phyloP scores from a whole-genome alignment of 2,113 vertebrate species.

The Hepsetus odoe region DNA sequence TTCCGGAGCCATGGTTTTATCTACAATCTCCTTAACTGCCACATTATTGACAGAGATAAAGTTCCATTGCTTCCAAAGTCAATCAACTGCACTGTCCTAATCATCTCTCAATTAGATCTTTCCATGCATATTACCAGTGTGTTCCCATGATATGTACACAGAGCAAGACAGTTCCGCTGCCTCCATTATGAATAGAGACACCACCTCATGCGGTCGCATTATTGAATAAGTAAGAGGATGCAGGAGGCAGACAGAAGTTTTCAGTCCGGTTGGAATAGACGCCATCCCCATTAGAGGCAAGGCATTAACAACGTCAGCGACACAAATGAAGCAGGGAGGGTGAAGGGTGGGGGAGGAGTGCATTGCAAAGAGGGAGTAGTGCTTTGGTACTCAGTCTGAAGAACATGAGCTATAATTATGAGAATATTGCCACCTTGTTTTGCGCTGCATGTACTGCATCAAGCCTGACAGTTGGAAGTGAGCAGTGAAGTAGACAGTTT shows the following conservation, averaged over 20 bases:
- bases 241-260: conserved; percentile 80
- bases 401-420: conserved; percentile 65
- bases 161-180: conserved; percentile 68
- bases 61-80: conserved; percentile 63
- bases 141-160: conserved; percentile 64
- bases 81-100: conserved; percentile 66
- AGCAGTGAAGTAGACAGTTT: conserved; percentile 42
- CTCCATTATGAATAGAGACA: conserved; percentile 81
- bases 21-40: conserved; percentile 47
- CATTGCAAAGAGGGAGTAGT: not conserved
- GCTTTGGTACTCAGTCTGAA: conserved; percentile 18
- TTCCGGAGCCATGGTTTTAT: conserved; percentile 43
- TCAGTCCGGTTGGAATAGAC: conserved; percentile 73
- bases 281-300: conserved; percentile 79
- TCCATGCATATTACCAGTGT: conserved; percentile 59
- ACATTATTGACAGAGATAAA: conserved; percentile 62
- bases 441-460: conserved; percentile 59
- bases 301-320: conserved; percentile 75
- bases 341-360: not conserved
- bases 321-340: conserved; percentile 57
- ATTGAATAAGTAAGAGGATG: conserved; percentile 79
- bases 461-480: conserved; percentile 31
- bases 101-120: conserved; percentile 74
- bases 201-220: conserved; percentile 78
- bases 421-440: conserved; percentile 71